Conservation (phyloP, 1,140 invertebrate species). For the Ips typographus region DNA sequence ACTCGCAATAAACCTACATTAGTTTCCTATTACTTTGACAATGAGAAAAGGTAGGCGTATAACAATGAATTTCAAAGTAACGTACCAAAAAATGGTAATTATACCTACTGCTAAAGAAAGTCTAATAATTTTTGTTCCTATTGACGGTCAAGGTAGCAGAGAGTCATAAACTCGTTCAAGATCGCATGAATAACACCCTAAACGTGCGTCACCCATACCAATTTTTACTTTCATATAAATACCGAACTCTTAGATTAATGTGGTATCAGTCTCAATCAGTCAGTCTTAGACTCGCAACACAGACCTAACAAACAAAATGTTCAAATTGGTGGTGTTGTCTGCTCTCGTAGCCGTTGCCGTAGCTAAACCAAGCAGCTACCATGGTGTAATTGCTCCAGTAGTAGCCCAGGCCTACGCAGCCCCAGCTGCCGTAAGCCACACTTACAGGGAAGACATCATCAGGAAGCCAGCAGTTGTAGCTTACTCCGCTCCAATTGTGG, state of each 20-base stretch:
- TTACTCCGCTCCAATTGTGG: conserved; percentile 13
- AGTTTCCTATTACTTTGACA: too few relatives aligned
- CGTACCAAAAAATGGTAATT: too few relatives aligned
- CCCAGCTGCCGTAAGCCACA: conserved; percentile 34
- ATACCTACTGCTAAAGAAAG: too few relatives aligned
- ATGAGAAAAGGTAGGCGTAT: too few relatives aligned
- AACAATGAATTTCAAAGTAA: too few relatives aligned
- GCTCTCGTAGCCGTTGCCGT: conserved; percentile 40
- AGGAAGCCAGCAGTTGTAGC: conserved; percentile 31
- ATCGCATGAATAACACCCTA: background rate
- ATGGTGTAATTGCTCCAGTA: conserved; percentile 30
- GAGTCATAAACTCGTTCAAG: conserved; percentile 10
- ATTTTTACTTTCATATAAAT: conserved; percentile 22
- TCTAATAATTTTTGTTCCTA: conserved; percentile 13
- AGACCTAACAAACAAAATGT: conserved; percentile 44
- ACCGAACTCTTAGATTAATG: background rate
- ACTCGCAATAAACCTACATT: too few relatives aligned
- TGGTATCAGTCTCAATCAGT: conserved; percentile 39
- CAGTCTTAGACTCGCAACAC: conserved; percentile 42
- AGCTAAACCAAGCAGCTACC: conserved; percentile 36
- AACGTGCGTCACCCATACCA: background rate
- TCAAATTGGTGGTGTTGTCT: conserved; percentile 47
- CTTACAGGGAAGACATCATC: conserved; percentile 36
- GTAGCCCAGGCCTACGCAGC: conserved; percentile 26
- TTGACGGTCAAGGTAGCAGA: conserved; percentile 26